Percentiles rank a stretch among this genome's conserved stretches.
Evolutionary conservation across 2,797 vertebrate species (phyloP).

Genomic region (Orestias chungarensis): DNA sequence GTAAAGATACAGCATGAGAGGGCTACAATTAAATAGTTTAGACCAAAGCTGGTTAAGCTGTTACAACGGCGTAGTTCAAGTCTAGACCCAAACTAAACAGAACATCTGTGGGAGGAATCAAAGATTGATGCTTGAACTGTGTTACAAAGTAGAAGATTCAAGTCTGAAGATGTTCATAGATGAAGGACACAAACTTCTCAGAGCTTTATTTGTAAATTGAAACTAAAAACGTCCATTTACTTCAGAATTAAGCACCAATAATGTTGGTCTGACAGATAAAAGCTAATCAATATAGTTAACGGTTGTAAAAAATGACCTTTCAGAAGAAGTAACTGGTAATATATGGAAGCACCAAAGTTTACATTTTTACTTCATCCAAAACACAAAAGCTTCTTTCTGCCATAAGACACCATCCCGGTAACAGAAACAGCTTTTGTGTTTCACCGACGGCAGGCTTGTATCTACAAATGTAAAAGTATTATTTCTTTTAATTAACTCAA

Average conservation of each 20-base stretch:
- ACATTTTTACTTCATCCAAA: too few relatives aligned
- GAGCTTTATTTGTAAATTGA: not conserved
- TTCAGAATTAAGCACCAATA: not conserved
- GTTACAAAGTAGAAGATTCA: not conserved
- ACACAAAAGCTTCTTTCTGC: too few relatives aligned
- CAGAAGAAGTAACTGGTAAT: too few relatives aligned
- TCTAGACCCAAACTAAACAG: not conserved
- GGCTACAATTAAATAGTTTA: too few relatives aligned
- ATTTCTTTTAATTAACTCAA: slow-evolving; percentile 48
- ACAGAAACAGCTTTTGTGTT: slow-evolving; percentile 4
- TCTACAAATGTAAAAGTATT: slow-evolving; percentile 24
- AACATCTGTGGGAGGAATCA: not conserved
- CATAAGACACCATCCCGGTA: too few relatives aligned
- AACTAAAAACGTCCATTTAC: not conserved
- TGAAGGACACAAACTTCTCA: not conserved
- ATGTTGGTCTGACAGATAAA: not conserved
- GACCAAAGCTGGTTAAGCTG: too few relatives aligned
- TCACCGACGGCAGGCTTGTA: not conserved
- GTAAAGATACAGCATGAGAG: too few relatives aligned
- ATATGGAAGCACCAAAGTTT: too few relatives aligned
- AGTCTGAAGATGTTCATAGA: not conserved
- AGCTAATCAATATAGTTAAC: not conserved
- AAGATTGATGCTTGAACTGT: not conserved
- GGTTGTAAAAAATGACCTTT: not conserved
- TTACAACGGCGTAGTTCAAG: not conserved